Conservation (phyloP, 2,888 invertebrate genomes). For the Eupeodes latifasciatus region DNA sequence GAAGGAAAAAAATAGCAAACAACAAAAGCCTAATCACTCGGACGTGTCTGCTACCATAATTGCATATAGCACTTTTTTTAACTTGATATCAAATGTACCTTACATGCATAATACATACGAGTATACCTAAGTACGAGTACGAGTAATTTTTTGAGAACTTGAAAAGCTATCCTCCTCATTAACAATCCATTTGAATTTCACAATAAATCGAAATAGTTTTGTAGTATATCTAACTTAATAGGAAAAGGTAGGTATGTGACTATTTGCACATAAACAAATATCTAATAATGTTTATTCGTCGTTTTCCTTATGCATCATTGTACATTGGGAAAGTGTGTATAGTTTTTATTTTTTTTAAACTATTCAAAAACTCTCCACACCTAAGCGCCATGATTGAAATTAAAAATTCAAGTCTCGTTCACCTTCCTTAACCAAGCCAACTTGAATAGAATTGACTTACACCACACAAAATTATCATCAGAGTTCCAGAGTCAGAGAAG, state of each 20-base stretch:
- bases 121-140: not conserved
- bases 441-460: conserved; percentile 65
- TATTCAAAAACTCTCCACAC: conserved; percentile 46
- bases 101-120: not conserved
- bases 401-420: conserved; percentile 66
- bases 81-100: not conserved
- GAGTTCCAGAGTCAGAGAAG: not conserved
- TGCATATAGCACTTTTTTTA: not conserved
- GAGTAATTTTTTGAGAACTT: not conserved
- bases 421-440: conserved; percentile 61
- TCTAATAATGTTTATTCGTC: conserved; percentile 27
- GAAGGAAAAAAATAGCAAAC: not conserved
- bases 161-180: conserved; percentile 43
- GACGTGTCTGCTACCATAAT: conserved; percentile 46
- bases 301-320: conserved; percentile 36
- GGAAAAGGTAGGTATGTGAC: not conserved
- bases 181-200: conserved; percentile 44
- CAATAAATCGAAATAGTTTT: conserved; percentile 54
- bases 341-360: conserved; percentile 3
- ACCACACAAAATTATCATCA: conserved; percentile 5
- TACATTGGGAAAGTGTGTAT: conserved; percentile 56
- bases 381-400: conserved; percentile 68
- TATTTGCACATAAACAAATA: conserved; percentile 17
- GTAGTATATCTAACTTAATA: not conserved
- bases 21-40: conserved; percentile 52